Evolutionary conservation across 2,888 invertebrate genomes (phyloP).

Genomic region (Acleris laterana): DNA sequence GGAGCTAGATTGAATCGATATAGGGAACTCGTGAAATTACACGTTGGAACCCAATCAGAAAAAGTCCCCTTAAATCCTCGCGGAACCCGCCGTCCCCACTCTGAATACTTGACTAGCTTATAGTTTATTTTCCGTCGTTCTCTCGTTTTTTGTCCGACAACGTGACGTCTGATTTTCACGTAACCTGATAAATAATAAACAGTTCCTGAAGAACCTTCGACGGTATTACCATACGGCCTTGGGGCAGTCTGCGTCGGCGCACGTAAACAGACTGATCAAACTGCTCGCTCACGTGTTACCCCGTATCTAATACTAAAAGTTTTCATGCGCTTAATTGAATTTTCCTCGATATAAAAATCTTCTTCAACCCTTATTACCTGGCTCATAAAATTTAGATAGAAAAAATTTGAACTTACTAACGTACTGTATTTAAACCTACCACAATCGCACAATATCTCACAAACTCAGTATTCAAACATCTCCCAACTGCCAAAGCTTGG

Average conservation of each 20-base stretch:
- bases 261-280: conserved; percentile 53
- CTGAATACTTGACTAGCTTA: conserved; percentile 21
- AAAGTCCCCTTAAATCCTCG: background rate
- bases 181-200: conserved; percentile 45
- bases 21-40: too few relatives aligned
- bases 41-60: background rate
- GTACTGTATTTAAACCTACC: conserved; percentile 1
- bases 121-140: conserved; percentile 23
- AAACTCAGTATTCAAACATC: background rate
- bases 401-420: background rate
- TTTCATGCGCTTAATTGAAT: conserved; percentile 50
- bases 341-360: conserved; percentile 29
- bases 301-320: conserved; percentile 61
- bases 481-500: background rate
- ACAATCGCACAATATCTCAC: conserved; percentile 16
- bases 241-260: conserved; percentile 48
- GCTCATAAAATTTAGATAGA: conserved; percentile 26
- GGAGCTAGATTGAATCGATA: too few relatives aligned
- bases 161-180: conserved; percentile 62
- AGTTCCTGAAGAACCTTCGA: conserved; percentile 45
- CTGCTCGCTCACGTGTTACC: conserved; percentile 56
- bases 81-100: conserved; percentile 23
- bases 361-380: conserved; percentile 17
- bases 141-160: conserved; percentile 58
- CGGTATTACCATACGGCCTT: conserved; percentile 62